A percentile compares a stretch with the other conserved stretches of the same genome.
phyloP scores from a whole-genome alignment of 1,140 invertebrate species.

The Listronotus bonariensis region DNA sequence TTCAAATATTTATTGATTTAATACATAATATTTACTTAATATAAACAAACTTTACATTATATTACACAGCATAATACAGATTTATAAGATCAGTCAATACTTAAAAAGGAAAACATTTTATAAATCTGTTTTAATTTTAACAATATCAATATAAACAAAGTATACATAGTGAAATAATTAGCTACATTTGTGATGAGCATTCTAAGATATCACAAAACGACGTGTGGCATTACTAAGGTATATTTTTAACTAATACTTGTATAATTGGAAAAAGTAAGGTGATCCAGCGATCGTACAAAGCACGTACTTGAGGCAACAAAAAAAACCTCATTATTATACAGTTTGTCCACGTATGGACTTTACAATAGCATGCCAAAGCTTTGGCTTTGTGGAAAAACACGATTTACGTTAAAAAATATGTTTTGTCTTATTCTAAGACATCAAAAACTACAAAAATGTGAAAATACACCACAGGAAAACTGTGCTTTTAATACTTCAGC shows the following conservation, averaged over 20 bases:
- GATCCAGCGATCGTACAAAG: no score
- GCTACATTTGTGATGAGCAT: slow-evolving; percentile 50
- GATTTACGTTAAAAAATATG: no score
- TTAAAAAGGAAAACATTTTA: slow-evolving; percentile 38
- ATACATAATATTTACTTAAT: slow-evolving; percentile 31
- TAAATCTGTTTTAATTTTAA: slow-evolving; percentile 35
- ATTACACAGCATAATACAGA: slow-evolving; percentile 39
- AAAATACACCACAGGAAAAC: no score
- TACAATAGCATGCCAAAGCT: no score
- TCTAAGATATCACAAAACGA: slow-evolving; percentile 51
- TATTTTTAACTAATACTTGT: not conserved
- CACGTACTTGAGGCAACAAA: no score
- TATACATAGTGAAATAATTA: slow-evolving; percentile 22
- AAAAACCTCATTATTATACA: no score
- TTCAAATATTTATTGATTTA: not conserved
- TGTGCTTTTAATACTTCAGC: no score
- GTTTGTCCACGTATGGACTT: no score
- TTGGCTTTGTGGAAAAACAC: no score
- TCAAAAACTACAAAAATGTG: no score
- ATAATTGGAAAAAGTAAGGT: no score
- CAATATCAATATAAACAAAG: slow-evolving; percentile 14
- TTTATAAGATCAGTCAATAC: slow-evolving; percentile 46
- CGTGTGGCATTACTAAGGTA: slow-evolving; percentile 13
- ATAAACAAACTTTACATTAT: slow-evolving; percentile 47
- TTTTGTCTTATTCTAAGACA: no score